Evolutionary conservation across 2,888 invertebrate species (phyloP).

Genomic region (Drosophila mimetica): DNA sequence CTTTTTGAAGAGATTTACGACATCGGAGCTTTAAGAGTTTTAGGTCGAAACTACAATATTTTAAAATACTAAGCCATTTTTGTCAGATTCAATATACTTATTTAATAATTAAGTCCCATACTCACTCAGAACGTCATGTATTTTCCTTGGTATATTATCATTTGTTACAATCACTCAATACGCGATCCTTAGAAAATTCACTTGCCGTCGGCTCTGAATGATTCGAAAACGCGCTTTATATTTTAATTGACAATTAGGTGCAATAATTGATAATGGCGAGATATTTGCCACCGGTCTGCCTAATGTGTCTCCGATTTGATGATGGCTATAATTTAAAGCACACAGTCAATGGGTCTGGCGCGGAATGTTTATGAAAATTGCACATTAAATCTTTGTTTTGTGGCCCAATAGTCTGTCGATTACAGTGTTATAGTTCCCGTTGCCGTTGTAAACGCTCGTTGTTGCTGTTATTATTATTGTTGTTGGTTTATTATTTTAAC

Average conservation of each 20-base stretch:
- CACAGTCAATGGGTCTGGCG: conserved; percentile 35
- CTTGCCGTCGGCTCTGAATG: conserved; percentile 26
- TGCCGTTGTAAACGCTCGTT: conserved; percentile 31
- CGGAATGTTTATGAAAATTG: conserved; percentile 57
- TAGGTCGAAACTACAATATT: too few relatives aligned
- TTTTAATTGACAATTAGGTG: conserved; percentile 19
- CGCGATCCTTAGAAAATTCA: not conserved
- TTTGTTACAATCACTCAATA: conserved; percentile 5
- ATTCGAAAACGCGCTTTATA: conserved; percentile 9
- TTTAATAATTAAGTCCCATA: not conserved
- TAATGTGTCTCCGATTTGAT: conserved; percentile 31
- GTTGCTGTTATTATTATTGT: conserved; percentile 37
- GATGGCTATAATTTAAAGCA: conserved; percentile 54
- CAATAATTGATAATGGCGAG: conserved; percentile 23
- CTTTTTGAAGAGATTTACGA: too few relatives aligned
- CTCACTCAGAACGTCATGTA: conserved; percentile 4
- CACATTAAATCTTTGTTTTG: conserved; percentile 48
- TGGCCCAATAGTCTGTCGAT: conserved; percentile 39
- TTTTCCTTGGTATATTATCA: not conserved
- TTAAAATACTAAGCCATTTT: too few relatives aligned
- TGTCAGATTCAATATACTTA: too few relatives aligned
- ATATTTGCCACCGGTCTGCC: conserved; percentile 21
- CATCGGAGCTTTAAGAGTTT: too few relatives aligned
- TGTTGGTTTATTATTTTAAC: conserved; percentile 69
- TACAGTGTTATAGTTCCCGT: conserved; percentile 49